phyloP scores from a whole-genome alignment of 1,140 invertebrate species.

The Leptinotarsa undecemlineata region DNA sequence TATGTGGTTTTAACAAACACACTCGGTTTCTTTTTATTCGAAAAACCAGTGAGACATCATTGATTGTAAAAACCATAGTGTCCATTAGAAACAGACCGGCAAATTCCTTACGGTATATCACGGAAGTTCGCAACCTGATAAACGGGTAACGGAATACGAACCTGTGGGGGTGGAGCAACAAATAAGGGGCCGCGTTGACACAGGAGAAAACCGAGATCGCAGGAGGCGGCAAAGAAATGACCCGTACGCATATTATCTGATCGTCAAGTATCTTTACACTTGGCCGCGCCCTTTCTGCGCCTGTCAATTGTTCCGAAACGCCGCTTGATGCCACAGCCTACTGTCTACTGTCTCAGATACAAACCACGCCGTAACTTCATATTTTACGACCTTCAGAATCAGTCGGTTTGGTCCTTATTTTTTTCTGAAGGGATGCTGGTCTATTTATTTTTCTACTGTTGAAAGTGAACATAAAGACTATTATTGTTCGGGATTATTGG shows the following conservation, averaged over 20 bases:
- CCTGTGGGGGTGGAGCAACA: slow-evolving; percentile 26
- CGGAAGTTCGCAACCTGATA: not conserved
- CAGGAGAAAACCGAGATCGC: slow-evolving; percentile 7
- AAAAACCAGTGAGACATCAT: too few relatives aligned
- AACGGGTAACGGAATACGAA: slow-evolving; percentile 1
- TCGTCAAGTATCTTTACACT: slow-evolving; percentile 52
- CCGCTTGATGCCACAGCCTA: slow-evolving; percentile 27
- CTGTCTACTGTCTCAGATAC: slow-evolving; percentile 32
- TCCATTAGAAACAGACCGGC: not conserved
- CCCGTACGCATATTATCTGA: slow-evolving; percentile 51
- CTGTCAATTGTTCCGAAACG: slow-evolving; percentile 46
- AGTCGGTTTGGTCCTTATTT: too few relatives aligned
- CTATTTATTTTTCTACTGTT: too few relatives aligned
- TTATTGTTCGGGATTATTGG: too few relatives aligned
- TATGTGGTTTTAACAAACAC: too few relatives aligned
- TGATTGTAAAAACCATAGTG: too few relatives aligned
- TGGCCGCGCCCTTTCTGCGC: slow-evolving; percentile 48
- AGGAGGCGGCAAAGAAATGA: slow-evolving; percentile 46
- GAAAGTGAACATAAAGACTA: too few relatives aligned
- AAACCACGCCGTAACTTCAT: not conserved
- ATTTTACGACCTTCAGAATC: slow-evolving; percentile 26
- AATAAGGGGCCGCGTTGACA: slow-evolving; percentile 19
- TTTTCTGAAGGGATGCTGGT: too few relatives aligned
- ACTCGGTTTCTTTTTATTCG: too few relatives aligned
- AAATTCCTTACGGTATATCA: not conserved